Percentiles rank a stretch among this genome's conserved stretches.
phyloP scores from a whole-genome alignment of 2,888 invertebrate species.

The Anarsia innoxiella region DNA sequence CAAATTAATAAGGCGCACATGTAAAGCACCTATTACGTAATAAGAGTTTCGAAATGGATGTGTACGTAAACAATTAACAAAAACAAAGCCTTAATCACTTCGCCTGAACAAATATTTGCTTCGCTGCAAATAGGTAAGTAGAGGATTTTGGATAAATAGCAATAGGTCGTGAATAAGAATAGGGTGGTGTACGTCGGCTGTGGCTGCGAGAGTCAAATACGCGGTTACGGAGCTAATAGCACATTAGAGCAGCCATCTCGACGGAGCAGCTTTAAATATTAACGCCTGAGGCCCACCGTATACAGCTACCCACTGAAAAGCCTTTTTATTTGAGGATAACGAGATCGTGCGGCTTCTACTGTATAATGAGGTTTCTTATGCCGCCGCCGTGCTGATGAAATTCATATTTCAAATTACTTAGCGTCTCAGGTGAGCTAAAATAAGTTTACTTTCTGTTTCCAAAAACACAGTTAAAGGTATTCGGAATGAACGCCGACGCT shows the following conservation, averaged over 20 bases:
- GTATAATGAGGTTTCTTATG: constrained; percentile 57
- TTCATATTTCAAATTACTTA: constrained; percentile 41
- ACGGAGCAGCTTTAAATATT: constrained; percentile 56
- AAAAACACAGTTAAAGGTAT: too few relatives aligned
- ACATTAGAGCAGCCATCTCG: constrained; percentile 57
- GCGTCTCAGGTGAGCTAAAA: constrained; percentile 27
- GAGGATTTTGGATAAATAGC: neutral
- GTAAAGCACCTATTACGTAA: neutral
- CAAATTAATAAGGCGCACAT: neutral
- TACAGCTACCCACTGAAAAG: constrained; percentile 39
- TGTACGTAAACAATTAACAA: constrained; percentile 1
- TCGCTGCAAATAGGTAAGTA: neutral
- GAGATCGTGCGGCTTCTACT: constrained; percentile 42
- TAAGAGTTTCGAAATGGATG: neutral
- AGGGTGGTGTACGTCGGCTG: neutral
- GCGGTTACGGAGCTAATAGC: constrained; percentile 50
- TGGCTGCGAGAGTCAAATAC: constrained; percentile 30
- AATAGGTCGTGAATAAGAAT: constrained; percentile 5
- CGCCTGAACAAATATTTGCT: neutral
- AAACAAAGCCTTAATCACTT: neutral
- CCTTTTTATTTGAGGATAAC: constrained; percentile 60
- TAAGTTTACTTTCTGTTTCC: too few relatives aligned
- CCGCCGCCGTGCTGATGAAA: constrained; percentile 50
- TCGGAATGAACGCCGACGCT: neutral
- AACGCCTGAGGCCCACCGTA: constrained; percentile 39